A percentile compares a stretch with the other conserved stretches of the same genome.
phyloP scores from a whole-genome alignment of 2,113 vertebrate genomes.

The Galemys pyrenaicus region DNA sequence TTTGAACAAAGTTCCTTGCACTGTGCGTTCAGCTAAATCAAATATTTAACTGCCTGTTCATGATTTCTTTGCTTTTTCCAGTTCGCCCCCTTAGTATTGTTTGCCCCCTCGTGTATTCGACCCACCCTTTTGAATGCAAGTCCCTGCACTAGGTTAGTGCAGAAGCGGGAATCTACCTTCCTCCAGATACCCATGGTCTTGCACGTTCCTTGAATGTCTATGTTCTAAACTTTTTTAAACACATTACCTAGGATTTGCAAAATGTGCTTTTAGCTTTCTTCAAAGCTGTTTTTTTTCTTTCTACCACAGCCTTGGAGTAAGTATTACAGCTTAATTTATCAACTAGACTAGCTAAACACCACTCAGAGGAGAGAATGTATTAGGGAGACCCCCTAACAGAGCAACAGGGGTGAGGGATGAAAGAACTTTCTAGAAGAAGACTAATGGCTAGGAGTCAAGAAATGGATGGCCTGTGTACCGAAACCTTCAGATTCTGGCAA shows the following conservation, averaged over 20 bases:
- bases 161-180: not conserved
- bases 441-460: not conserved
- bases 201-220: not conserved
- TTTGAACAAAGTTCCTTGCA: not conserved
- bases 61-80: not conserved
- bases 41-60: not conserved
- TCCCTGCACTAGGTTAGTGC: not conserved
- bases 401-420: no score
- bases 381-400: not conserved
- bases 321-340: not conserved
- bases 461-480: not conserved
- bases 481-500: not conserved
- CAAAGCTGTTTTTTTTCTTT: not conserved
- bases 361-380: not conserved
- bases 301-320: not conserved
- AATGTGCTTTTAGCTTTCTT: not conserved
- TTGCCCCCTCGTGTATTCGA: not conserved
- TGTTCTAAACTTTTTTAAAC: not conserved
- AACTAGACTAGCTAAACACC: not conserved
- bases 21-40: conserved; percentile 23
- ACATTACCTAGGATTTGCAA: not conserved
- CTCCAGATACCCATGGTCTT: not conserved
- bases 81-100: not conserved
- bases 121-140: not conserved
- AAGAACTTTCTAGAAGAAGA: not conserved